phyloP scores from a whole-genome alignment of 2,888 invertebrate genomes.

The Chirona hameri region DNA sequence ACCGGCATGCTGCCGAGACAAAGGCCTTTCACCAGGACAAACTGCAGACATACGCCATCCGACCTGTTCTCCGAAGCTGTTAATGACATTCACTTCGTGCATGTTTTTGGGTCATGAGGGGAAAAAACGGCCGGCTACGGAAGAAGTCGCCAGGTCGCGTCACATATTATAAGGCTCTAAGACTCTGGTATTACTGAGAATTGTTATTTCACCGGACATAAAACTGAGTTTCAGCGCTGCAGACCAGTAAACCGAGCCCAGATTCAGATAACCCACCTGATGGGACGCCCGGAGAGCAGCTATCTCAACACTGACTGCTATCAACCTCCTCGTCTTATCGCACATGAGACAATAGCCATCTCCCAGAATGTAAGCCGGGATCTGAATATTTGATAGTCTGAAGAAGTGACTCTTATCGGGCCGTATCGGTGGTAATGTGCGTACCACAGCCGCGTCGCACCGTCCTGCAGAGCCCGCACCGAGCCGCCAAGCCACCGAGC shows the following conservation, averaged over 20 bases:
- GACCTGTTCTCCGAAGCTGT: not conserved
- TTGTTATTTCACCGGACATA: no score
- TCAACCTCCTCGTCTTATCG: not conserved
- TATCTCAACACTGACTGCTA: not conserved
- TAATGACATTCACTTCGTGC: constrained; percentile 22
- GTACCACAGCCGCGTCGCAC: no score
- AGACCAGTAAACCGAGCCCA: no score
- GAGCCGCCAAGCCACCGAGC: no score
- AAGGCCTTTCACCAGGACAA: not conserved
- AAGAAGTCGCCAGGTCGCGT: not conserved
- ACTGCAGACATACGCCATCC: not conserved
- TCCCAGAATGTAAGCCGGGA: not conserved
- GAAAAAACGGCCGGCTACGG: not conserved
- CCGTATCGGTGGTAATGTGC: no score
- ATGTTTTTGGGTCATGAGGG: constrained; percentile 4
- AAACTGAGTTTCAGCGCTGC: no score
- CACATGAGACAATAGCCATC: not conserved
- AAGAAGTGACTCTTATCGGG: not conserved
- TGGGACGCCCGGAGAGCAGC: no score
- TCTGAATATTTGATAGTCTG: not conserved
- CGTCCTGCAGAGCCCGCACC: no score
- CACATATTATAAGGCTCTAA: no score
- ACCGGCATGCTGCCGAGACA: no score
- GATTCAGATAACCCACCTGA: no score
- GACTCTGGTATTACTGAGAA: no score